A percentile compares a stretch with the other conserved stretches of the same genome.
Conservation (phyloP, 2,888 invertebrate species). For the Cetonia aurata region DNA sequence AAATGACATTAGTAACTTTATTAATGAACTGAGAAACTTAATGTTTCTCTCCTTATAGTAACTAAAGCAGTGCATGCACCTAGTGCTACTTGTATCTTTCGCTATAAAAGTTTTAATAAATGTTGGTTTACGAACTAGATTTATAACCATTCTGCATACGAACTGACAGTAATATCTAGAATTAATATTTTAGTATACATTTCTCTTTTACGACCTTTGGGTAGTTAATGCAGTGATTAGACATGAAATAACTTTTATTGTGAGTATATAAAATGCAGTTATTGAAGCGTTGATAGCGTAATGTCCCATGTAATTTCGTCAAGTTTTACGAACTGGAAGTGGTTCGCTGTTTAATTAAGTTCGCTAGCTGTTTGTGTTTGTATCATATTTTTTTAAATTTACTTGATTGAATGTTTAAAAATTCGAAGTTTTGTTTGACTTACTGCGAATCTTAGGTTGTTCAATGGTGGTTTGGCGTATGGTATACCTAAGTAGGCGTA, state of each 20-base stretch:
- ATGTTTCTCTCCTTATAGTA: not conserved
- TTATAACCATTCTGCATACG: slow-evolving; percentile 8
- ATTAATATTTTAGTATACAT: slow-evolving; percentile 8
- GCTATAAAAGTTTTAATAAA: not conserved
- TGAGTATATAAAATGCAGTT: slow-evolving; percentile 13
- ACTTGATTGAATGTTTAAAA: not conserved
- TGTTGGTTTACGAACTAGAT: not conserved
- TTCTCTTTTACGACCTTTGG: slow-evolving; percentile 10
- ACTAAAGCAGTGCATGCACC: no score
- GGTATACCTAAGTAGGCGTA: slow-evolving; percentile 50
- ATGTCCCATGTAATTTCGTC: not conserved
- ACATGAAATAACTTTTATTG: slow-evolving; percentile 9
- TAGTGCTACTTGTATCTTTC: no score
- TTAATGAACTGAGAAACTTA: not conserved
- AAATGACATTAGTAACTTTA: no score
- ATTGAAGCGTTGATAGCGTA: slow-evolving; percentile 3
- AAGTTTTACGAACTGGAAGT: slow-evolving; percentile 19
- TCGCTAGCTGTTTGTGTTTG: not conserved
- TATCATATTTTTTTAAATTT: not conserved
- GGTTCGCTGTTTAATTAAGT: not conserved
- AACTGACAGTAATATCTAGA: slow-evolving; percentile 11
- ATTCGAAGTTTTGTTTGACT: slow-evolving; percentile 2
- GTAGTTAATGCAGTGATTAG: not conserved
- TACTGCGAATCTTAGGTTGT: slow-evolving; percentile 50
- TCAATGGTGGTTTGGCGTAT: slow-evolving; percentile 50